Evolutionary conservation across 2,797 vertebrate species (phyloP), one percentile per base, ranked within the genome.

Genomic region (Pipistrellus nathusii): DNA sequence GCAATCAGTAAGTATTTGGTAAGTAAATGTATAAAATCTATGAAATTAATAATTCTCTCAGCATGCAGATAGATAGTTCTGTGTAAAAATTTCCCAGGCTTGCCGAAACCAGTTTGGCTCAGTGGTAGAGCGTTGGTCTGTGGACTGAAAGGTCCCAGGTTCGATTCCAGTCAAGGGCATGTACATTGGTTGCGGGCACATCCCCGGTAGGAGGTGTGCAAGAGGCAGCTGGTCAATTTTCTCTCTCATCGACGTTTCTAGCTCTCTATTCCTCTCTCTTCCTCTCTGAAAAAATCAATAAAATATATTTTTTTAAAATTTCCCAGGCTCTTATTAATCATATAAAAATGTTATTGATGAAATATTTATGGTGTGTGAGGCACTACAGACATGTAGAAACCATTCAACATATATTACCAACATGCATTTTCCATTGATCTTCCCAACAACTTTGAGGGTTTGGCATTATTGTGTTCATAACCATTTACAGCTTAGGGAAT

Each of bases 401-500:
- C 51, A 71, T 21, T 94, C 75, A 85, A 32, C 30, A 84, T 83
- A 30, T 2, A 85, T 86, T 69, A 86, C 3, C 17, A 64, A 51
- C 20, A 89, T 27, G 20, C 8, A 69, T 78, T 80, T 94, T 87
- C 48, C 76, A 93, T 84, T 53, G 68, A 35, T 72, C 81, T 93
- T 84, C 64, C 72, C 6, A 64, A 77, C 3, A 64, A 46, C 27
- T 72, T 91, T 48, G 51, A 85, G 17, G 25, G 30, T 46, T 18
- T 51, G 7, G 1, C 46, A 59, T 62, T 87, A 80, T 71, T 91
- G 57, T 87, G 8, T 66, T 78, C 38, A 81, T 81, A 90, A 77
- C 8, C 8, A 48, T 68, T 93, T 85, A 93, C 20, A 21, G 20
- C 9, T 88, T 84, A 89, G 30, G n/a, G 9, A 91, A 94, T 41